Evolutionary conservation across 1,140 invertebrate species (phyloP).

Genomic region (Solen grandis): DNA sequence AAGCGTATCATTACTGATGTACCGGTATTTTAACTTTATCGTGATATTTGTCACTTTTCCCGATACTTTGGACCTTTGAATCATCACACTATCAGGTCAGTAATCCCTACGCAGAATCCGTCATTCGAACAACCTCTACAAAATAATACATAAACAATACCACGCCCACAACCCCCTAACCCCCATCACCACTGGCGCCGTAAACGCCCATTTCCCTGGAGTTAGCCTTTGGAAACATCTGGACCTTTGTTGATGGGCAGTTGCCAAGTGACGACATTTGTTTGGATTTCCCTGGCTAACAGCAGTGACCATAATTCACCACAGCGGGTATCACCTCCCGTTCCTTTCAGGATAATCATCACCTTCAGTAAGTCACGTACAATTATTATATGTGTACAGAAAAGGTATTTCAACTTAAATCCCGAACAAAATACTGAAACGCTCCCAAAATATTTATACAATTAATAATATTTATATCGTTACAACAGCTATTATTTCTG

Average conservation of each 20-base stretch:
- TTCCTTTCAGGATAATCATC: constrained; percentile 95
- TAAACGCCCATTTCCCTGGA: constrained; percentile 94
- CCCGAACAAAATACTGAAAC: not conserved
- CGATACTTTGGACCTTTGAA: too few relatives aligned
- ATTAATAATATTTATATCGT: not conserved
- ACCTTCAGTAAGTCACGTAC: constrained; percentile 84
- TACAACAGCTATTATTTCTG: not conserved
- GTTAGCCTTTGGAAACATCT: constrained; percentile 90
- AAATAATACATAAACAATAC: constrained; percentile 92
- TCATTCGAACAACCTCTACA: too few relatives aligned
- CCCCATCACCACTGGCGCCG: constrained; percentile 85
- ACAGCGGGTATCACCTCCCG: constrained; percentile 94
- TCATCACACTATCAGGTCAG: too few relatives aligned
- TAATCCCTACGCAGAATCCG: too few relatives aligned
- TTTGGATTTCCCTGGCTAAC: constrained; percentile 91
- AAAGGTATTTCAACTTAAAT: too few relatives aligned
- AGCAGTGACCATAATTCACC: constrained; percentile 90
- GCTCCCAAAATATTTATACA: not conserved
- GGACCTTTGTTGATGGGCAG: constrained; percentile 90
- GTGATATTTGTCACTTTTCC: too few relatives aligned
- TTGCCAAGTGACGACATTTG: constrained; percentile 89
- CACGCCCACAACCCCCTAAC: constrained; percentile 79
- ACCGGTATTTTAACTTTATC: too few relatives aligned
- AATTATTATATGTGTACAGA: not conserved
- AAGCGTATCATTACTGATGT: too few relatives aligned